Evolutionary conservation across 2,888 invertebrate species (phyloP).

Genomic region (Ceramica pisi): DNA sequence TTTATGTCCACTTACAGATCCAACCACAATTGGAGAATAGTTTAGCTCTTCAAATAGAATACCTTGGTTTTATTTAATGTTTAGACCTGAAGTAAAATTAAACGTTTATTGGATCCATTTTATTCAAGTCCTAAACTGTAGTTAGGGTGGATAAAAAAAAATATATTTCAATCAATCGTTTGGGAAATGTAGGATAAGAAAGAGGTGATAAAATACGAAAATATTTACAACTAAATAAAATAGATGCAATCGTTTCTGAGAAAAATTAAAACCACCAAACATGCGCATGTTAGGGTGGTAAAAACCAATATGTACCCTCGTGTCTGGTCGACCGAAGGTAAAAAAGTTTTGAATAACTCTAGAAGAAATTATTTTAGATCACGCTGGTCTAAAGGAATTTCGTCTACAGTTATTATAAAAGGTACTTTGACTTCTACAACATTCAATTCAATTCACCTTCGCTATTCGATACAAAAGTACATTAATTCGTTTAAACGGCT

Average conservation of each 20-base stretch:
- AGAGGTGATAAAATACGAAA: too few relatives aligned
- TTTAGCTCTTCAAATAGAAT: constrained; percentile 35
- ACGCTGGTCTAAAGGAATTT: too few relatives aligned
- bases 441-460: constrained; percentile 50
- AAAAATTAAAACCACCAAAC: not conserved
- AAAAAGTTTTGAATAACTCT: too few relatives aligned
- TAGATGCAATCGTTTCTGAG: not conserved
- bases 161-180: not conserved
- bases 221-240: not conserved
- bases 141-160: too few relatives aligned
- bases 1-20: constrained; percentile 42
- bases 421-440: constrained; percentile 19
- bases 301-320: not conserved
- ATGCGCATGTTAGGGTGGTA: too few relatives aligned
- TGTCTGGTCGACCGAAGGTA: not conserved
- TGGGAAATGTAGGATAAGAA: not conserved
- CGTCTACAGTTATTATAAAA: too few relatives aligned
- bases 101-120: not conserved
- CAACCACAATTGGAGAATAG: constrained; percentile 20
- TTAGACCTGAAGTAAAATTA: not conserved
- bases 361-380: too few relatives aligned
- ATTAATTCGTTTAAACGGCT: constrained; percentile 46
- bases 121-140: not conserved
- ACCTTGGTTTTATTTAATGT: constrained; percentile 17
- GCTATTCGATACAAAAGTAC: constrained; percentile 35